Evolutionary conservation across 2,888 invertebrate species (phyloP), one percentile per base, ranked within the genome.

Genomic region (Micropterix aruncella): DNA sequence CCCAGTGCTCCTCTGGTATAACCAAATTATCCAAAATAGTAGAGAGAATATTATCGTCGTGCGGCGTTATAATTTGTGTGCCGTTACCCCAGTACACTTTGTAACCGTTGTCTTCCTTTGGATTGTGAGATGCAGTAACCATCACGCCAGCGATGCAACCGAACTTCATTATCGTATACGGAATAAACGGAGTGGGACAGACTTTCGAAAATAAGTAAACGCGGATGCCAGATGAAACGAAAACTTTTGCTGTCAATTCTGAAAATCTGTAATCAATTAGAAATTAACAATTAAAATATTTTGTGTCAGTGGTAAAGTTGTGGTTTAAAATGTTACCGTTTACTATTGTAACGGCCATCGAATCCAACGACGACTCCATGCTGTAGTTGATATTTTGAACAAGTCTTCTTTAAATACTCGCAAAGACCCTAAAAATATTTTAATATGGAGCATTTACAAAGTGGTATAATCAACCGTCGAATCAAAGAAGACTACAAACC

Each of bases 61-160:
- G 86, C 0, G 99, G 99, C 0, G 88, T 63, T 47, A 93, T 83
- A 49, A 99, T 95, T 77, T 97, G 99, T 4, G 92, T 84, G 1
- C 95, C 93, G 63, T 96, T 97, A 5, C 75, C 70, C 83, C 93
- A 95, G 61, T 96, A 99, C 3, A 95, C 95, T 70, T 99, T 99
- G 59, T 96, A 99, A 1, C 95, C 95, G 59, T 95, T 95, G 58
- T 96, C 94, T 18, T 92, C 82, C 59, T 90, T 92, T 0, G 94
- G 95, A 65, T 95, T 95, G 57, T 95, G 95, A 0, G 93, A 94
- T 0, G 95, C 95, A 0, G 95, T 96, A 3, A 95, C 79, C 89
- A 95, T 93, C 3, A 95, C 77, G 0, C 95, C 95, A 37, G 84
- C 88, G 1, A 81, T 79, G 44, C 87, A 85, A 15, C 79, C 76